A percentile compares a stretch with the other conserved stretches of the same genome.
phyloP scores from a whole-genome alignment of 2,888 invertebrate genomes.

The Galerucella nymphaeae region DNA sequence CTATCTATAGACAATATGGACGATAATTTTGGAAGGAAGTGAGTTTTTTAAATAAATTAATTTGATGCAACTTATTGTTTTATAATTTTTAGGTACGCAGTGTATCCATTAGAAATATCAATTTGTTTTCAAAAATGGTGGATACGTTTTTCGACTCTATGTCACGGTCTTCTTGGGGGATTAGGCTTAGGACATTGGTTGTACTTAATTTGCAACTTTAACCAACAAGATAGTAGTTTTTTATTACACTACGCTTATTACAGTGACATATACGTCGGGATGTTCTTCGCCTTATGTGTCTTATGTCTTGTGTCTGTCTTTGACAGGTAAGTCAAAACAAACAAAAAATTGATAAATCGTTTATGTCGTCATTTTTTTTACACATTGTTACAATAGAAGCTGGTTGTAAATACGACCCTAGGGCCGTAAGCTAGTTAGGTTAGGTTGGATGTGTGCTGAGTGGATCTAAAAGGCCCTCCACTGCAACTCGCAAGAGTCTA shows the following conservation, averaged over 20 bases:
- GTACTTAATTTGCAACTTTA: constrained; percentile 68
- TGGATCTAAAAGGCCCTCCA: no score
- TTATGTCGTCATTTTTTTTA: no score
- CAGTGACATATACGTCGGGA: constrained; percentile 61
- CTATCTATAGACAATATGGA: constrained; percentile 49
- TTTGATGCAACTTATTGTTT: background rate
- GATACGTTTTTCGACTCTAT: constrained; percentile 68
- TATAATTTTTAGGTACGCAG: constrained; percentile 44
- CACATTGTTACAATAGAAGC: no score
- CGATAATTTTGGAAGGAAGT: constrained; percentile 53
- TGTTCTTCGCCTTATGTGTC: constrained; percentile 71
- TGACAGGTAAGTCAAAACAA: constrained; percentile 66
- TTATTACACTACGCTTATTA: constrained; percentile 61
- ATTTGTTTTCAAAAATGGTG: constrained; percentile 68
- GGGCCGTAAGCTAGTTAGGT: no score
- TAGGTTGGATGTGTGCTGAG: no score
- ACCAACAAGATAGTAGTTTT: constrained; percentile 59
- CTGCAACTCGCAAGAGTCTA: no score
- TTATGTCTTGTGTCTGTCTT: constrained; percentile 71
- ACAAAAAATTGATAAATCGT: no score
- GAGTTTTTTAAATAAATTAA: background rate
- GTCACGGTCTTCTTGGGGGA: constrained; percentile 72
- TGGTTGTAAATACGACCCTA: no score
- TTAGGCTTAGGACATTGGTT: constrained; percentile 71
- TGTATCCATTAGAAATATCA: constrained; percentile 68